phyloP scores from a whole-genome alignment of 1,140 invertebrate genomes.

The Neelides sp. region DNA sequence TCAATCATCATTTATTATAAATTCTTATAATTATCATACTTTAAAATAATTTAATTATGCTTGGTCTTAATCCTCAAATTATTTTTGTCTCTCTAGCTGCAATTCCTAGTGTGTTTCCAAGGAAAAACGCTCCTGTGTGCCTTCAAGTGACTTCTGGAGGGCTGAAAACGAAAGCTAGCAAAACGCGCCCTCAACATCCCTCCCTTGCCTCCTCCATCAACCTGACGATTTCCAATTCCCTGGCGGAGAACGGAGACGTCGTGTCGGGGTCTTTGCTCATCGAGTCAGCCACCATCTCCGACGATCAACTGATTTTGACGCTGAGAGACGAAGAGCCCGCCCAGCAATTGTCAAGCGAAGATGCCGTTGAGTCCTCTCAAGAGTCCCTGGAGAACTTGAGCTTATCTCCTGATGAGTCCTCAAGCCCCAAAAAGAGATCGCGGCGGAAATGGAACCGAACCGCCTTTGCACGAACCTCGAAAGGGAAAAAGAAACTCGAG shows the following conservation, averaged over 20 bases:
- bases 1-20: too few relatives aligned
- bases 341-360: too few relatives aligned
- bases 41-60: too few relatives aligned
- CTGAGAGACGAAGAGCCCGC: slow-evolving; percentile 8
- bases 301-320: slow-evolving; percentile 18
- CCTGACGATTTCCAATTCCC: slow-evolving; percentile 3
- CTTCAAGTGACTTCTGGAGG: slow-evolving; percentile 6
- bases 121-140: slow-evolving; percentile 18
- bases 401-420: not conserved
- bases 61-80: slow-evolving; percentile 10
- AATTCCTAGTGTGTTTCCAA: slow-evolving; percentile 26
- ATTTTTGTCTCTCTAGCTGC: slow-evolving; percentile 18
- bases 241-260: not conserved
- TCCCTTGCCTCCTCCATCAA: slow-evolving; percentile 2
- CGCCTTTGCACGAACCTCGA: slow-evolving; percentile 19
- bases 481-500: slow-evolving; percentile 20
- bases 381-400: not conserved
- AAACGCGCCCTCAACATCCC: not conserved
- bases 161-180: not conserved
- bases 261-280: not conserved
- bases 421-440: slow-evolving; percentile 10
- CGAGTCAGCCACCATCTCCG: slow-evolving; percentile 13
- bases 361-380: not conserved
- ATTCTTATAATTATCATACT: too few relatives aligned
- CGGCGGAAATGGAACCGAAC: slow-evolving; percentile 25